Percentiles rank a stretch among this genome's conserved stretches.
Evolutionary conservation across 2,888 invertebrate genomes (phyloP).

Genomic region (Archips crataeganus): DNA sequence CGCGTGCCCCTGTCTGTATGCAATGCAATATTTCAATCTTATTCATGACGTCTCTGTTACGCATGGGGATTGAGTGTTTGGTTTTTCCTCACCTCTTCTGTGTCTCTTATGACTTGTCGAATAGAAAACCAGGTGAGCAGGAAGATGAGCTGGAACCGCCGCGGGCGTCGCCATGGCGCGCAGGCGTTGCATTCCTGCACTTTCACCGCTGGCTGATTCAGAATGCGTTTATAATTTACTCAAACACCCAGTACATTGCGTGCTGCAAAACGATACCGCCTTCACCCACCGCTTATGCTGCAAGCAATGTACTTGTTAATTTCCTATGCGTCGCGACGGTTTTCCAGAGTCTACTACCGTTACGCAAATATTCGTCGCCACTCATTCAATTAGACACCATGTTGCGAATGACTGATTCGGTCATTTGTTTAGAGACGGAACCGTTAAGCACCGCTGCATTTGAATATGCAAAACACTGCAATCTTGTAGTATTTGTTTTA

Average conservation of each 20-base stretch:
- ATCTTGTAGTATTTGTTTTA: neutral
- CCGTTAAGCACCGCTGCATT: constrained; percentile 18
- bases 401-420: constrained; percentile 35
- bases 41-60: too few species aligned
- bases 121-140: constrained; percentile 22
- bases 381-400: constrained; percentile 36
- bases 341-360: constrained; percentile 33
- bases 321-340: neutral
- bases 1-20: neutral
- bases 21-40: too few species aligned
- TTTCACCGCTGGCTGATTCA: constrained; percentile 29
- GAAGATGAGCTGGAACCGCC: constrained; percentile 62
- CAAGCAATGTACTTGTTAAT: neutral
- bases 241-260: neutral
- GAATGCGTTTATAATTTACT: neutral
- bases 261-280: neutral
- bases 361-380: constrained; percentile 37
- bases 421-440: constrained; percentile 24
- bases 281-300: neutral
- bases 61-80: too few species aligned
- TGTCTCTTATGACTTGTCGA: neutral
- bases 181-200: constrained; percentile 44
- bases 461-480: constrained; percentile 23
- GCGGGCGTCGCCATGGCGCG: constrained; percentile 48
- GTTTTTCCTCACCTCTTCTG: neutral